These are phyloP conservation scores for Lycaena phlaeas DNA, from an alignment of 2,888 invertebrate genomes.

Conservation along the genomic window DNA sequence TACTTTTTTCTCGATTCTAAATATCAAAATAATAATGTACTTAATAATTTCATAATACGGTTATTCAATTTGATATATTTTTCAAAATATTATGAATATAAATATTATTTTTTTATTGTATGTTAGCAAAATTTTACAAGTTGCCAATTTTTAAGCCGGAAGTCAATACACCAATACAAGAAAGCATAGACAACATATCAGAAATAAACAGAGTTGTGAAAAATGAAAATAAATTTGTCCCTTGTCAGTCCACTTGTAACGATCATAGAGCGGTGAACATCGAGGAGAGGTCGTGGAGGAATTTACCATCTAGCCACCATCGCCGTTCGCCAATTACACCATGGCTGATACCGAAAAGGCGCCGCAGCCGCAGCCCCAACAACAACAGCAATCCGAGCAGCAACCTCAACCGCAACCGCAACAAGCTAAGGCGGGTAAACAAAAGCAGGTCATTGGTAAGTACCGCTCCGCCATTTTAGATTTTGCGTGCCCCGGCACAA, in stretches of 20 bases:
- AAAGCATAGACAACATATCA: slow-evolving; percentile 10
- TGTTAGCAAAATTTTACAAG: too few relatives aligned
- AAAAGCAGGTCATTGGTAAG: slow-evolving; percentile 93
- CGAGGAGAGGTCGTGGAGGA: slow-evolving; percentile 84
- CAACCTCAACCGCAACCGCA: slow-evolving; percentile 75
- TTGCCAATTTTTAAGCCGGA: slow-evolving; percentile 13
- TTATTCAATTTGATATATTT: too few relatives aligned
- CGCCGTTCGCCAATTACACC: slow-evolving; percentile 85
- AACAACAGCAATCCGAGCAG: slow-evolving; percentile 78
- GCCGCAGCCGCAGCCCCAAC: slow-evolving; percentile 78
- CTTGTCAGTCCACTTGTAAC: slow-evolving; percentile 37
- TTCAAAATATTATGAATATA: too few relatives aligned
- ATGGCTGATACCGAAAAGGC: slow-evolving; percentile 97
- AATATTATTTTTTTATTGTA: too few relatives aligned
- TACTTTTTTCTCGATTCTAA: too few relatives aligned
- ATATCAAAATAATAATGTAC: too few relatives aligned
- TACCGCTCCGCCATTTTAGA: slow-evolving; percentile 66
- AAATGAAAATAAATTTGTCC: slow-evolving; percentile 7
- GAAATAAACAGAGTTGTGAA: slow-evolving; percentile 8
- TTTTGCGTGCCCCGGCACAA: slow-evolving; percentile 49
- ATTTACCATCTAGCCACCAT: slow-evolving; percentile 80
- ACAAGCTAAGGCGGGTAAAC: slow-evolving; percentile 78
- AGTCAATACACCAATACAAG: slow-evolving; percentile 14
- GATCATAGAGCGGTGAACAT: slow-evolving; percentile 79
- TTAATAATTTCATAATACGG: too few relatives aligned